phyloP scores from a whole-genome alignment of 2,797 vertebrate genomes.

The Silurus lanzhouensis region DNA sequence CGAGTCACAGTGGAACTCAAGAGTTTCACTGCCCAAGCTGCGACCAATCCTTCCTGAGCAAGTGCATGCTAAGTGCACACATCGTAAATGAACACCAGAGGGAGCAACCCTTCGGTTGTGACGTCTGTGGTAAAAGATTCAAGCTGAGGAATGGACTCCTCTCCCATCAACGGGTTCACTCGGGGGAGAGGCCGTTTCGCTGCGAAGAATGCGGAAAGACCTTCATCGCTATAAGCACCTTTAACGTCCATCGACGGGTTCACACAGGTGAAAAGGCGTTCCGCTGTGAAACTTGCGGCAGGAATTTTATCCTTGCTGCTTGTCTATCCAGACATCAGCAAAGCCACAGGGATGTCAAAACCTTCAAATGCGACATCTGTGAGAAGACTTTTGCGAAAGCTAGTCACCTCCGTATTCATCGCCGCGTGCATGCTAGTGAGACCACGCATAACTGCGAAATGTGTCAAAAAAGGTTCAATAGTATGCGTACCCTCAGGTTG shows the following conservation, averaged over 20 bases:
- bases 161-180: constrained; percentile 52
- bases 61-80: constrained; percentile 57
- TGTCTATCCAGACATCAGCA: constrained; percentile 62
- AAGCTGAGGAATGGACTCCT: constrained; percentile 60
- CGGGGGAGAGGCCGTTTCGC: constrained; percentile 43
- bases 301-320: constrained; percentile 60
- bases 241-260: constrained; percentile 59
- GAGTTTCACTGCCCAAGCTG: constrained; percentile 40
- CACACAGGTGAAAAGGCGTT: constrained; percentile 66
- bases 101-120: constrained; percentile 56
- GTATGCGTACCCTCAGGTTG: constrained; percentile 47
- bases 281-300: constrained; percentile 62
- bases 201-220: constrained; percentile 55
- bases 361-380: constrained; percentile 58
- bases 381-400: constrained; percentile 61
- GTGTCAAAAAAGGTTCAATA: constrained; percentile 65
- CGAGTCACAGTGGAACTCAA: neutral
- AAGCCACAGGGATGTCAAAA: constrained; percentile 54
- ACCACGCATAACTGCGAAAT: constrained; percentile 57
- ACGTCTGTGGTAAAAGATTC: constrained; percentile 60
- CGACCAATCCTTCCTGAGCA: constrained; percentile 53
- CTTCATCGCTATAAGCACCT: constrained; percentile 59
- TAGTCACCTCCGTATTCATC: constrained; percentile 63
- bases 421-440: constrained; percentile 49
- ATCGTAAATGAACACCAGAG: constrained; percentile 59